Conservation (phyloP, 1,140 invertebrate genomes). For the Brachionus rotundiformis region DNA sequence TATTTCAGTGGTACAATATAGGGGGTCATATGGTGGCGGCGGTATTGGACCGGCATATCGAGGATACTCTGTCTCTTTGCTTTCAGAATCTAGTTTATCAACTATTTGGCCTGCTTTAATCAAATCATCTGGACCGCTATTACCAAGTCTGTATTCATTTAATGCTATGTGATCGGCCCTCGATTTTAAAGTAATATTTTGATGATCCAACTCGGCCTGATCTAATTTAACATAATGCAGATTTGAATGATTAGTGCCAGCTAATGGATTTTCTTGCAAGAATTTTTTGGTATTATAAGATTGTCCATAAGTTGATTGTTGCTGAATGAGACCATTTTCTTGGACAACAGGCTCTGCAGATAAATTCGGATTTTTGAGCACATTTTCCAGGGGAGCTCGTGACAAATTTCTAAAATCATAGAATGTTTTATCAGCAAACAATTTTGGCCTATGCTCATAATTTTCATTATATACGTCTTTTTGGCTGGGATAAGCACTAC, state of each 20-base stretch:
- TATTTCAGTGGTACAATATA: slow-evolving; percentile 24
- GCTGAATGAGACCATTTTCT: slow-evolving; percentile 54
- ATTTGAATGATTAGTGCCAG: slow-evolving; percentile 30
- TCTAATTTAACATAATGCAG: slow-evolving; percentile 16
- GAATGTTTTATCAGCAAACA: slow-evolving; percentile 41
- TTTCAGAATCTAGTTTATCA: slow-evolving; percentile 21
- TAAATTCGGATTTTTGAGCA: slow-evolving; percentile 28
- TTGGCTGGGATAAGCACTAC: background rate
- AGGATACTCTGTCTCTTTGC: slow-evolving; percentile 42
- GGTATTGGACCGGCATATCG: background rate
- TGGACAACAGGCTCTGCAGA: slow-evolving; percentile 7
- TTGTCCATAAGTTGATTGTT: slow-evolving; percentile 57
- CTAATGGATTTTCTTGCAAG: slow-evolving; percentile 59
- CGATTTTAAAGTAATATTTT: slow-evolving; percentile 24
- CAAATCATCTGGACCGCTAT: background rate
- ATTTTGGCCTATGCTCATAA: slow-evolving; percentile 22
- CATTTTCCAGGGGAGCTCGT: slow-evolving; percentile 27
- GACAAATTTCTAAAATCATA: background rate
- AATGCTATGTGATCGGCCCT: slow-evolving; percentile 20
- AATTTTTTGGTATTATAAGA: slow-evolving; percentile 61
- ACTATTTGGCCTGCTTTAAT: slow-evolving; percentile 7
- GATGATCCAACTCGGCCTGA: slow-evolving; percentile 20
- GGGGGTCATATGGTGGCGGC: slow-evolving; percentile 22
- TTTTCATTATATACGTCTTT: background rate
- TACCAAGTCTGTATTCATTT: slow-evolving; percentile 9